Evolutionary conservation across 2,113 vertebrate genomes (phyloP), one percentile per base, ranked within the genome.

Genomic region (Paraplagusia blochii): DNA sequence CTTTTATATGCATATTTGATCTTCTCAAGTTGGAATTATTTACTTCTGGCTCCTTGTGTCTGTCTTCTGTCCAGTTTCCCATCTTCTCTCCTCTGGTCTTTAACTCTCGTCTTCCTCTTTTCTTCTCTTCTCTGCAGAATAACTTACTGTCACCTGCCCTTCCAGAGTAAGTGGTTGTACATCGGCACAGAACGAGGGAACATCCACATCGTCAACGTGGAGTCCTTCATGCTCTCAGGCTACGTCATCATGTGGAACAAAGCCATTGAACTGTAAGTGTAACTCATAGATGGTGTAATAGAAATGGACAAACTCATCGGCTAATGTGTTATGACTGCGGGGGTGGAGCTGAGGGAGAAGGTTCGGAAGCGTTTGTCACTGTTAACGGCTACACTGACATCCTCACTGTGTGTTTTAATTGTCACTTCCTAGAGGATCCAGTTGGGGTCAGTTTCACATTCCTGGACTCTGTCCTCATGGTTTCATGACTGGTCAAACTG

Each of bases 181-280:
- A 92, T 98, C 74, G 97, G 97, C 81, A 97, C 97, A 0, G 96
- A 98, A 89, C 92, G 95, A 89, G 97, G 97, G 85, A 99, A 98
- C 78, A 94, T 99, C 87, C 95, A 98, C 81, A 94, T 99, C 60
- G 96, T 98, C 84, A 99, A 99, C 63, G 96, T 99, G 92, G 97
- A 98, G 91, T 96, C 95, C 86, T 99, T 99, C 85, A 93, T 92
- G 77, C 97, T 99, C 94, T 98, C 97, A 93, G 97, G 97, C 93
- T 98, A 99, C 61, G 96, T 98, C 91, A 98, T 99, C 90, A 99
- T 99, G 97, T 99, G 97, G 97, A 99, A 99, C 92, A 99, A 99
- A 98, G 97, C 97, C 95, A 99, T 99, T 81, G 95, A 99, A 93
- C 92, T 99, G 97, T 99, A 83, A 98, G 97, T 98, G 50, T 53